Conservation (phyloP, 2,113 vertebrate genomes). For the Sphyrna mokarran region DNA sequence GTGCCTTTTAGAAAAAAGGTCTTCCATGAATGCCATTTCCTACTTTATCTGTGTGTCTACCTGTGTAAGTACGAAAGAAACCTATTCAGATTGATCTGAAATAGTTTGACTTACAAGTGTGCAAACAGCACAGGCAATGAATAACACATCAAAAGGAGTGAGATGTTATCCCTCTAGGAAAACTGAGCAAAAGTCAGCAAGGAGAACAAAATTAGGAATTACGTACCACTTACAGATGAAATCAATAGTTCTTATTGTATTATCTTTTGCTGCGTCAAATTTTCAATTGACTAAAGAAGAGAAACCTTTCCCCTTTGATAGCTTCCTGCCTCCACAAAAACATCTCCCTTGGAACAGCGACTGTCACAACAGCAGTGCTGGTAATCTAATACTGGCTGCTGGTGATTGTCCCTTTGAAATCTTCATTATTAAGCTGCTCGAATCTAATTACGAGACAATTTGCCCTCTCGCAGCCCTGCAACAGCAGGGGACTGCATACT, state of each 20-base stretch:
- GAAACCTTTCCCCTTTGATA: neutral
- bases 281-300: neutral
- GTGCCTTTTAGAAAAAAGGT: neutral
- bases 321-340: conserved; percentile 1
- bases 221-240: neutral
- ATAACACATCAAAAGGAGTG: neutral
- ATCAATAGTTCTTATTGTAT: conserved; percentile 11
- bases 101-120: neutral
- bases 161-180: neutral
- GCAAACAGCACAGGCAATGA: neutral
- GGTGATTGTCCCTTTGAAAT: conserved; percentile 30
- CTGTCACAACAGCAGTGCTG: conserved; percentile 19
- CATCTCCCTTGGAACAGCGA: neutral
- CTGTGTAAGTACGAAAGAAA: neutral
- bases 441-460: conserved; percentile 27
- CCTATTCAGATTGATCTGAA: conserved; percentile 3
- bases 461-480: conserved; percentile 6
- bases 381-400: conserved; percentile 1
- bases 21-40: neutral
- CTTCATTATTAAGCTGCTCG: conserved; percentile 17
- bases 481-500: neutral
- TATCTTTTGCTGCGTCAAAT: conserved; percentile 24
- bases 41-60: neutral
- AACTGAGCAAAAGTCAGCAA: conserved; percentile 5
- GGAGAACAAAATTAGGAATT: conserved; percentile 20